Evolutionary conservation across 2,113 vertebrate species (phyloP).

Genomic region (Pogonocichla stellata): DNA sequence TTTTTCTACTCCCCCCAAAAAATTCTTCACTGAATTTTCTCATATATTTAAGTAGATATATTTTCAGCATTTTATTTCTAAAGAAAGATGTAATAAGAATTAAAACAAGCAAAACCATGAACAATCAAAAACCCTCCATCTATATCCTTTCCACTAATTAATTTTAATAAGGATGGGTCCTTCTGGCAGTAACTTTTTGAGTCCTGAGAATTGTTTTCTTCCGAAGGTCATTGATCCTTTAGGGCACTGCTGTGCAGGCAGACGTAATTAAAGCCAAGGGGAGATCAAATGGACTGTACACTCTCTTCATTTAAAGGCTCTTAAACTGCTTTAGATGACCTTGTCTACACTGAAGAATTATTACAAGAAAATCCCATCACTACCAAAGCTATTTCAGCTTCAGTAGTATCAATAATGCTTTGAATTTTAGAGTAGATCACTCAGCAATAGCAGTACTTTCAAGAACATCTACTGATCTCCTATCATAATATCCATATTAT

Average conservation of each 20-base stretch:
- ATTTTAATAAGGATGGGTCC: not conserved
- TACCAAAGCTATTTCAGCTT: not conserved
- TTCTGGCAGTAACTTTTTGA: not conserved
- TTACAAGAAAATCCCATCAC: not conserved
- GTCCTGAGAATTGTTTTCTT: not conserved
- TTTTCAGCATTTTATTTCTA: not conserved
- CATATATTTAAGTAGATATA: not conserved
- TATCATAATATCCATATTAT: not conserved
- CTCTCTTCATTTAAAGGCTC: not conserved
- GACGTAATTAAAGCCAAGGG: constrained; percentile 6
- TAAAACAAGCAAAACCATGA: not conserved
- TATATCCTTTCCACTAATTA: not conserved
- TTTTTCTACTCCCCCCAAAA: not conserved
- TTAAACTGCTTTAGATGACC: not conserved
- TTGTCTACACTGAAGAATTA: not conserved
- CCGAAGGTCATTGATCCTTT: not conserved
- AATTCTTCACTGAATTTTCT: not conserved
- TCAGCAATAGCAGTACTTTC: not conserved
- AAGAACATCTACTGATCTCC: not conserved
- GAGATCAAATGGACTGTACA: not conserved
- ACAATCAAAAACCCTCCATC: not conserved
- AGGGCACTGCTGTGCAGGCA: not conserved
- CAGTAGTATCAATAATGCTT: not conserved
- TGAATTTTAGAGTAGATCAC: not conserved
- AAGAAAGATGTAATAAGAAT: not conserved